Evolutionary conservation across 1,140 invertebrate species (phyloP), one percentile per base, ranked within the genome.

Genomic region (Drosophila navojoa): DNA sequence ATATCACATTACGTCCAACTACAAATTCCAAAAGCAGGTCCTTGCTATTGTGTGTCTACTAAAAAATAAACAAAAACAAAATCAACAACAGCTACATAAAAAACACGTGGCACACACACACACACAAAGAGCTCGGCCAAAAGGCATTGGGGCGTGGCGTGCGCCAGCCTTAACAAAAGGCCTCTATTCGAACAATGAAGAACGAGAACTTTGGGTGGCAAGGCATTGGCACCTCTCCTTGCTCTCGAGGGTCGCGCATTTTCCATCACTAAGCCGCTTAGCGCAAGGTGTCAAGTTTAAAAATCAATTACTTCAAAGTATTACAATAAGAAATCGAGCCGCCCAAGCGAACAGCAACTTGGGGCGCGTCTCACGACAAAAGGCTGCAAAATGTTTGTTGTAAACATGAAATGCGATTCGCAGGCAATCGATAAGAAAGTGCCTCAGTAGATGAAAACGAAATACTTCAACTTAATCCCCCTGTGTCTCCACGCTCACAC

Each of bases 271-370:
- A 90, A 90, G 80, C 86, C 61, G 77, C 85, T 89, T 89, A 89
- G 63, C 66, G 62, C 62, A 90, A 90, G 80, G 85, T 90, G 85
- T 90, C 85, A 90, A 79, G 85, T 90, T 90, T 76, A 79, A 77
- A 82, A 90, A 90, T 90, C 85, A 90, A 90, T 89, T 89, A 89
- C 80, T 85, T 71, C 47, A 69, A 72, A 63, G 70, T 70, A 70
- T 58, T 62, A 73, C 70, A 70, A 69, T 62, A 63, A 73, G 64
- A 71, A 66, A 58, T 54, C 25, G 49, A 45, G 27, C 53, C 11
- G 16, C 35, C 40, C 40, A 7, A 13, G 4, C 16, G n/a, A 40
- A 10, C 15, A 40, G 52, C 22, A 9, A 5, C 6, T 50, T 67
- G 45, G 45, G 53, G 42, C 50, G 15, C 44, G 42, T 55, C 29